Evolutionary conservation across 2,888 invertebrate genomes (phyloP).

Genomic region (Ophion ventricosus): DNA sequence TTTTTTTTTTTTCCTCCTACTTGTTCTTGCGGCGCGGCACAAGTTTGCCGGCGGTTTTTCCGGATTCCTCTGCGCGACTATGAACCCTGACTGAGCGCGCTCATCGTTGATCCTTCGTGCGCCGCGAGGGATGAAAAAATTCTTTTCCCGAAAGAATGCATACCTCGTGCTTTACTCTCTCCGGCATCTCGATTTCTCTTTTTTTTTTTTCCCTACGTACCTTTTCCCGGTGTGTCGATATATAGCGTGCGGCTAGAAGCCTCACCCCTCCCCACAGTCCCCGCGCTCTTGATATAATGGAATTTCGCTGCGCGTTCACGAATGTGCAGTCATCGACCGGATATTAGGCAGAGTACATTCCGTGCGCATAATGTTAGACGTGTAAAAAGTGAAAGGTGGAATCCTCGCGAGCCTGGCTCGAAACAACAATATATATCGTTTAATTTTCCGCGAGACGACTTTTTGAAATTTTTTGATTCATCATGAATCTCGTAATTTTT

Average conservation of each 20-base stretch:
- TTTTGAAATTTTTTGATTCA: no score
- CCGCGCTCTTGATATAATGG: slow-evolving; percentile 8
- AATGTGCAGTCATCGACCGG: slow-evolving; percentile 38
- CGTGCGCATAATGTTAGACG: slow-evolving; percentile 1
- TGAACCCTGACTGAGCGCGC: not conserved
- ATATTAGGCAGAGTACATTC: slow-evolving; percentile 13
- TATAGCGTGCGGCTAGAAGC: not conserved
- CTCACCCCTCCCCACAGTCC: not conserved
- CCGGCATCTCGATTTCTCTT: slow-evolving; percentile 37
- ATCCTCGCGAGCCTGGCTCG: not conserved
- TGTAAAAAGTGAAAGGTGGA: slow-evolving; percentile 5
- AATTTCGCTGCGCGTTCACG: slow-evolving; percentile 24
- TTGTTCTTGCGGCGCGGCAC: not conserved
- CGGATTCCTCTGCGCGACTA: not conserved
- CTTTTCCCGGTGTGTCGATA: not conserved
- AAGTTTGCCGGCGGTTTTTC: not conserved
- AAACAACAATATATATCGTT: not conserved
- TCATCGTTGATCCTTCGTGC: not conserved
- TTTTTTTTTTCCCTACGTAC: slow-evolving; percentile 28
- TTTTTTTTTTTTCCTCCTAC: not conserved
- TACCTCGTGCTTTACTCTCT: slow-evolving; percentile 20
- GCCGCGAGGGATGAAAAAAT: slow-evolving; percentile 22
- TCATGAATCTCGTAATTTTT: not conserved
- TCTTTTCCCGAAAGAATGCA: slow-evolving; percentile 38
- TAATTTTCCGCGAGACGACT: no score